Percentiles rank a stretch among this genome's conserved stretches.
phyloP scores from a whole-genome alignment of 2,797 vertebrate species.

The Todus mexicanus region DNA sequence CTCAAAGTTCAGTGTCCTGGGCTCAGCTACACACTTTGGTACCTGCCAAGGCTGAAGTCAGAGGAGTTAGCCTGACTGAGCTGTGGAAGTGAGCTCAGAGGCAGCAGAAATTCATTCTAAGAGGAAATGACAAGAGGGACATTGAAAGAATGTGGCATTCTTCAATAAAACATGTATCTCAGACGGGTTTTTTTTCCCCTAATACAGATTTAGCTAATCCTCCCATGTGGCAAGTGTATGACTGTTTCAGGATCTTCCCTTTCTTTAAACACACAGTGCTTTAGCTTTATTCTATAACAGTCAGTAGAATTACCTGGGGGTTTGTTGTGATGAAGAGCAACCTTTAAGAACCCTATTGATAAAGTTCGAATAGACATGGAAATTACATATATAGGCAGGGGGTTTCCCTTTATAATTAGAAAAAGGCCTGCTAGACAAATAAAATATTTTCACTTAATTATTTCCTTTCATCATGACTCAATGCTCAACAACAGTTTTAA shows the following conservation, averaged over 20 bases:
- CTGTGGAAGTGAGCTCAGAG: background rate
- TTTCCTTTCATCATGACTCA: background rate
- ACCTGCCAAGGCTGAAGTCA: background rate
- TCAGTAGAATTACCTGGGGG: background rate
- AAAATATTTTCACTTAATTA: background rate
- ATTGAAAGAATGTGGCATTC: background rate
- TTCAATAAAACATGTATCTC: background rate
- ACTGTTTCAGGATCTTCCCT: background rate
- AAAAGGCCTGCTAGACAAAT: background rate
- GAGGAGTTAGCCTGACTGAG: background rate
- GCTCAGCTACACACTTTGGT: background rate
- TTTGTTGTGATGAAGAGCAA: background rate
- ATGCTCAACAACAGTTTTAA: background rate
- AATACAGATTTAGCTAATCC: background rate
- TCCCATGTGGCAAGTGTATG: background rate
- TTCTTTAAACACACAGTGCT: background rate
- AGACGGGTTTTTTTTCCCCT: background rate
- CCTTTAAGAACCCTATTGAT: background rate
- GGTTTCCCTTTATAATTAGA: background rate
- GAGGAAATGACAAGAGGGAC: background rate
- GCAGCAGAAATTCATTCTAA: background rate
- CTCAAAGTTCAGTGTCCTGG: background rate
- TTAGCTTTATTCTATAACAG: background rate
- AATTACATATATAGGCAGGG: background rate
- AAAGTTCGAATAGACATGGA: background rate